These are phyloP conservation scores for Limnephilus rhombicus DNA, from an alignment of 2,888 invertebrate species.

Conservation along the genomic window DNA sequence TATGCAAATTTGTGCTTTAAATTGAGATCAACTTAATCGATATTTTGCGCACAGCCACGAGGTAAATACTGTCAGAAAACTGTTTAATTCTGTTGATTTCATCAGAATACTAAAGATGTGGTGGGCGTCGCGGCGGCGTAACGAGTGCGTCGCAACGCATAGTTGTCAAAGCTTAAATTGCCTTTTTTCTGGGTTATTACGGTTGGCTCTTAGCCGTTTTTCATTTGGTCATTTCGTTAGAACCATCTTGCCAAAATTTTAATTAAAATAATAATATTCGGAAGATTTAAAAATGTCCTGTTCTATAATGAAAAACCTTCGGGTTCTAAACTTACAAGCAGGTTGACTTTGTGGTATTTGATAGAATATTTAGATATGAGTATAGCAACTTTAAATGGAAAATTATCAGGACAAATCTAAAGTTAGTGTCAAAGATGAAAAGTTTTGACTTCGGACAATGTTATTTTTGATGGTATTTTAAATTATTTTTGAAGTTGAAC, in stretches of 20 bases:
- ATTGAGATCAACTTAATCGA: neutral
- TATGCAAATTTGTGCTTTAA: neutral
- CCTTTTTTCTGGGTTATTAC: neutral
- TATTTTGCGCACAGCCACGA: neutral
- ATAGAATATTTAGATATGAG: too few relatives aligned
- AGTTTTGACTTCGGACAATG: too few relatives aligned
- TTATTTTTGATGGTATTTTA: too few relatives aligned
- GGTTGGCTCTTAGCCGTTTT: neutral
- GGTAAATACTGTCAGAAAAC: too few relatives aligned
- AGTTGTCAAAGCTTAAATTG: neutral
- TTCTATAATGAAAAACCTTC: neutral
- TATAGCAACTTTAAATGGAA: neutral
- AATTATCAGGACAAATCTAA: neutral
- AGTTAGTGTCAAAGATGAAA: too few relatives aligned
- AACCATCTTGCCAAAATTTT: neutral
- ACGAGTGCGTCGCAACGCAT: neutral
- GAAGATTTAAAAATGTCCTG: neutral
- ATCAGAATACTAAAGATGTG: neutral
- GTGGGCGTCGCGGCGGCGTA: neutral
- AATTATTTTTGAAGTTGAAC: too few relatives aligned
- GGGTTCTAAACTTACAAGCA: neutral
- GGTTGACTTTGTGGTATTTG: neutral
- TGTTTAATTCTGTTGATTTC: neutral
- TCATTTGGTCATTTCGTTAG: neutral
- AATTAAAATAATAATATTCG: neutral